A percentile compares a stretch with the other conserved stretches of the same genome.
These are phyloP conservation scores for Crossocerus cetratus DNA, from an alignment of 2,888 invertebrate species.

Conservation along the genomic window DNA sequence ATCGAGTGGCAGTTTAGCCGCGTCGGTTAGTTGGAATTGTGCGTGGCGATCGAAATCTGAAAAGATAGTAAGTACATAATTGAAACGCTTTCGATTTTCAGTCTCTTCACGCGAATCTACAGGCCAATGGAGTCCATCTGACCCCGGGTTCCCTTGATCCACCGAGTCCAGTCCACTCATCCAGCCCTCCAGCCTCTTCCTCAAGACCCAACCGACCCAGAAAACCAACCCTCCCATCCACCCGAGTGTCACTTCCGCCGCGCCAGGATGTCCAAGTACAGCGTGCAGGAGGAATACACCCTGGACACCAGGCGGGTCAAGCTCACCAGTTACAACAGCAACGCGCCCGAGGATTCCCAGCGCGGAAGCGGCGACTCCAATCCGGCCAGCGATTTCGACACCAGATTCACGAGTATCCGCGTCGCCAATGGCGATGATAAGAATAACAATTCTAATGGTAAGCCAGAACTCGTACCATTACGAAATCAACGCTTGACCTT, in stretches of 20 bases:
- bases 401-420: constrained; percentile 54
- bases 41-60: neutral
- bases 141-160: constrained; percentile 11
- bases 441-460: constrained; percentile 40
- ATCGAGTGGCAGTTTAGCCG: too few species aligned
- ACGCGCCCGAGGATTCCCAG: constrained; percentile 57
- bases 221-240: constrained; percentile 8
- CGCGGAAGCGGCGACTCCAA: constrained; percentile 51
- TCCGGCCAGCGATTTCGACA: constrained; percentile 55
- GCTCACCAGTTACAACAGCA: constrained; percentile 68
- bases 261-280: constrained; percentile 79
- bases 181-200: neutral
- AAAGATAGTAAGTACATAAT: neutral
- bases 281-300: constrained; percentile 66
- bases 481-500: neutral
- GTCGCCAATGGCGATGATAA: constrained; percentile 42
- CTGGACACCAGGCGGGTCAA: constrained; percentile 64
- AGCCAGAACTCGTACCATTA: constrained; percentile 14
- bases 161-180: neutral
- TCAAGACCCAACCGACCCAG: constrained; percentile 2
- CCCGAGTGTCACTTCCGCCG: constrained; percentile 68
- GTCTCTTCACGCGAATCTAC: constrained; percentile 31
- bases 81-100: constrained; percentile 26
- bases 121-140: constrained; percentile 59
- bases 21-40: neutral